Evolutionary conservation across 1,140 invertebrate genomes (phyloP), one percentile per base, ranked within the genome.

Genomic region (Drosophila teissieri): DNA sequence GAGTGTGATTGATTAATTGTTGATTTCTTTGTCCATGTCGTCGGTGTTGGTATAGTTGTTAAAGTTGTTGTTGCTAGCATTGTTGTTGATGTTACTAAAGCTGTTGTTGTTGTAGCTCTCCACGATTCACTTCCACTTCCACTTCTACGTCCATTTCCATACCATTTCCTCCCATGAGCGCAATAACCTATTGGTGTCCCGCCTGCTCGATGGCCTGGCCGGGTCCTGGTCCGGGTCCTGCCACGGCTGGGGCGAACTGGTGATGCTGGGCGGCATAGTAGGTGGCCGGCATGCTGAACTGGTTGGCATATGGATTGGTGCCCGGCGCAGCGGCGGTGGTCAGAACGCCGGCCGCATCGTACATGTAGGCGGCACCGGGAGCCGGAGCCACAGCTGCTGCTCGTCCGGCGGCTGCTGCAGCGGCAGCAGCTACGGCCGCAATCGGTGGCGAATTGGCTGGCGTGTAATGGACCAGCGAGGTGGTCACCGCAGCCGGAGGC

Each of bases 281-380:
- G 22, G 83, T 78, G 45, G 83, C 63, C 84, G 90, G 82, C 80
- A 85, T 91, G 76, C 77, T 88, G 51, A 90, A 91, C 49, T 91
- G 91, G 46, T 80, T 91, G 49, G 88, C 91, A 78, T 91, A 91
- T 6, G 91, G 88, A 86, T 91, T 91, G 44, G 84, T 83, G 78
- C 90, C 81, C 2, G 86, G 80, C 7, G 80, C 76, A 8, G 78
- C 79, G 4, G 85, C 44, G n/a, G 90, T 83, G 36, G 90, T 86
- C 37, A 91, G 42, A 31, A 91, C 84, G 11, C 90, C 90, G 17
- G 80, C 72, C 15, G 90, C 84, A 72, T 91, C 90, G 56, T 91
- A 91, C 83, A 91, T 89, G 36, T 91, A 91, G 24, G 90, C 68
- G 14, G 82, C 57, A 7, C 70, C 83, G 3, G 75, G 81, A 19